These are phyloP conservation scores for Axea sp. DNA, from an alignment of 2,888 invertebrate genomes.

Conservation along the genomic window DNA sequence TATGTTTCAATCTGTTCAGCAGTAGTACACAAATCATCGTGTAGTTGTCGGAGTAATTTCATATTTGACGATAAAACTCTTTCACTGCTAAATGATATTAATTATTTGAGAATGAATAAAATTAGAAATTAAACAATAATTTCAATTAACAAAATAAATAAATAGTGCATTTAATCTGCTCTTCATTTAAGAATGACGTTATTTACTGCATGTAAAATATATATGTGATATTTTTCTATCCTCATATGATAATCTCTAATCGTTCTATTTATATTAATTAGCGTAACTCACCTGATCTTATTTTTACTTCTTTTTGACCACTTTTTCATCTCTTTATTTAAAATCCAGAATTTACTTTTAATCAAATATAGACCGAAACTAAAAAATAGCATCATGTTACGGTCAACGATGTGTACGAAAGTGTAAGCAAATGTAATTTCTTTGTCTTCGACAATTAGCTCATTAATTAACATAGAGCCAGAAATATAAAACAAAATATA, in stretches of 20 bases:
- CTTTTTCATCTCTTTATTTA: conserved; percentile 28
- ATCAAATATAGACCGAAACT: conserved; percentile 25
- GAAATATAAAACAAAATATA: conserved; percentile 7
- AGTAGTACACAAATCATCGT: conserved; percentile 31
- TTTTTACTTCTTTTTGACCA: conserved; percentile 13
- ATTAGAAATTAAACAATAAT: too few species aligned
- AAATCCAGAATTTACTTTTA: conserved; percentile 10
- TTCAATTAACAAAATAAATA: too few species aligned
- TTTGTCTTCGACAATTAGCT: neutral
- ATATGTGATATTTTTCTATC: too few species aligned
- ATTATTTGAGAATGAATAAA: neutral
- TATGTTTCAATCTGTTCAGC: conserved; percentile 25
- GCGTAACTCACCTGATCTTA: neutral
- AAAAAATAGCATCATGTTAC: conserved; percentile 33
- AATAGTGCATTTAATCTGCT: too few species aligned
- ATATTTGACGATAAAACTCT: conserved; percentile 3
- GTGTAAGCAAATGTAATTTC: conserved; percentile 19
- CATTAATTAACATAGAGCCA: conserved; percentile 1
- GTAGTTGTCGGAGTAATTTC: conserved; percentile 28
- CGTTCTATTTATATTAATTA: too few species aligned
- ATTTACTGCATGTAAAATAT: too few species aligned
- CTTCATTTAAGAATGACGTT: too few species aligned
- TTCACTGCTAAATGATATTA: neutral
- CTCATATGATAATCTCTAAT: too few species aligned
- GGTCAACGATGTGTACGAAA: conserved; percentile 32